These are phyloP conservation scores for Colostygia pectinataria DNA, from an alignment of 2,888 invertebrate genomes.

Conservation along the genomic window DNA sequence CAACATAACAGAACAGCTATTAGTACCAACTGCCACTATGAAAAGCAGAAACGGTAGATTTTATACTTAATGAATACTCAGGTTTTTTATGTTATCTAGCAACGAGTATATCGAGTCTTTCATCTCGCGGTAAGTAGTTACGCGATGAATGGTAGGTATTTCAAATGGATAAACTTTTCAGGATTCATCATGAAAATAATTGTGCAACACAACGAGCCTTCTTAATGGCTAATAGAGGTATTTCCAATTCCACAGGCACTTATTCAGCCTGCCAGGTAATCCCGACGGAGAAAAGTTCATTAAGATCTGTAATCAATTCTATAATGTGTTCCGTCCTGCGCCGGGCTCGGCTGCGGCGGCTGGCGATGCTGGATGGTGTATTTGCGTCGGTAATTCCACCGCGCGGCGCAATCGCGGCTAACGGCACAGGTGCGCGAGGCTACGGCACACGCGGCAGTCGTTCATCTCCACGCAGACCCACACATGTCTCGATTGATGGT, in stretches of 20 bases:
- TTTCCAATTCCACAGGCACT: not conserved
- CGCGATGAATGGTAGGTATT: too few species aligned
- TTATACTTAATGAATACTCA: too few species aligned
- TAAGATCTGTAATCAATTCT: constrained; percentile 25
- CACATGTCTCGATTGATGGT: too few species aligned
- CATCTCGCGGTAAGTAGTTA: too few species aligned
- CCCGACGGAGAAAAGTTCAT: constrained; percentile 13
- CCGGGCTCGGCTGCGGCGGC: not conserved
- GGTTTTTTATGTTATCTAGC: too few species aligned
- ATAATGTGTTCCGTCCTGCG: constrained; percentile 20
- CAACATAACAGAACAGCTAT: too few species aligned
- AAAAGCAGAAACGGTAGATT: too few species aligned
- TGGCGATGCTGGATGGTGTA: not conserved
- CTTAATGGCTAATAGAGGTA: not conserved
- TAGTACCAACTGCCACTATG: too few species aligned
- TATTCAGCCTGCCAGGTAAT: constrained; percentile 7
- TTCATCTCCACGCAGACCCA: not conserved
- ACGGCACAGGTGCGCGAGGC: constrained; percentile 1
- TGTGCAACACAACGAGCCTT: not conserved
- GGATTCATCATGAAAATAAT: too few species aligned
- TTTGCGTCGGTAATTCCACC: constrained; percentile 9
- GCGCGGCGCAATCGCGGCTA: constrained; percentile 3
- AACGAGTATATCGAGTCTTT: too few species aligned
- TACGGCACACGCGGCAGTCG: not conserved
- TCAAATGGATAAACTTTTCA: too few species aligned